Percentiles rank a stretch among this genome's conserved stretches.
These are phyloP conservation scores for Tetraodon nigroviridis DNA, from an alignment of 2,113 vertebrate species.

Conservation along the genomic window DNA sequence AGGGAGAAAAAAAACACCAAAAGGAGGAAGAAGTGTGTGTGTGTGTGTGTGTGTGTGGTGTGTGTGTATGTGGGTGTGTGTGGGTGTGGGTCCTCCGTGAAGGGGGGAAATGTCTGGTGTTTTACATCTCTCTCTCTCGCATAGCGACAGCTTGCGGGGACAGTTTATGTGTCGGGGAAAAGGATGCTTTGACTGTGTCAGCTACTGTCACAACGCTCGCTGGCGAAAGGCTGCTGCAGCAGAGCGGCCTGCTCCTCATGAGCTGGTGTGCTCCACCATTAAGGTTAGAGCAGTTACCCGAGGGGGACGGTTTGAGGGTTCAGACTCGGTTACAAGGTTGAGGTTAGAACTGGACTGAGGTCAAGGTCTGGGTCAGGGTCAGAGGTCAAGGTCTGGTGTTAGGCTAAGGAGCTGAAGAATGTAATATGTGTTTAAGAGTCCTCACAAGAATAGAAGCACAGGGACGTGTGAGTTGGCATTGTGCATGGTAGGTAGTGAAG, in stretches of 20 bases:
- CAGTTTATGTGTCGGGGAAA: slow-evolving; percentile 75
- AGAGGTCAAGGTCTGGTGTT: no score
- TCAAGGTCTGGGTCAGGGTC: no score
- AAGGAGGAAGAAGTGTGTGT: slow-evolving; percentile 9
- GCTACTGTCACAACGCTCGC: slow-evolving; percentile 67
- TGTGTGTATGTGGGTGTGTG: neutral
- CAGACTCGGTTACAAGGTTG: no score
- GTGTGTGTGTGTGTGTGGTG: neutral
- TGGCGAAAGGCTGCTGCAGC: slow-evolving; percentile 36
- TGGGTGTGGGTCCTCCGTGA: slow-evolving; percentile 31
- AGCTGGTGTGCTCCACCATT: slow-evolving; percentile 4
- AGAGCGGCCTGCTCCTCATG: slow-evolving; percentile 43
- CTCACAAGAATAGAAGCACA: no score
- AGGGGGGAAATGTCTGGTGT: slow-evolving; percentile 50
- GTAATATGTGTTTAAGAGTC: no score
- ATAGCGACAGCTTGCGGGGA: slow-evolving; percentile 78
- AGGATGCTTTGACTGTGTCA: slow-evolving; percentile 77
- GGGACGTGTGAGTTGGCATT: no score
- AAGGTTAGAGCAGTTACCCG: no score
- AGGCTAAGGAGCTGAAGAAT: no score
- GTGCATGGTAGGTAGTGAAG: no score
- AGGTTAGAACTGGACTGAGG: no score
- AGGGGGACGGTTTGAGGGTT: no score
- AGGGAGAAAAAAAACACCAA: slow-evolving; percentile 19
- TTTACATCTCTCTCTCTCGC: slow-evolving; percentile 65